These are phyloP conservation scores for Hydrotaea cyrtoneurina DNA, from an alignment of 2,888 invertebrate genomes.

Conservation along the genomic window DNA sequence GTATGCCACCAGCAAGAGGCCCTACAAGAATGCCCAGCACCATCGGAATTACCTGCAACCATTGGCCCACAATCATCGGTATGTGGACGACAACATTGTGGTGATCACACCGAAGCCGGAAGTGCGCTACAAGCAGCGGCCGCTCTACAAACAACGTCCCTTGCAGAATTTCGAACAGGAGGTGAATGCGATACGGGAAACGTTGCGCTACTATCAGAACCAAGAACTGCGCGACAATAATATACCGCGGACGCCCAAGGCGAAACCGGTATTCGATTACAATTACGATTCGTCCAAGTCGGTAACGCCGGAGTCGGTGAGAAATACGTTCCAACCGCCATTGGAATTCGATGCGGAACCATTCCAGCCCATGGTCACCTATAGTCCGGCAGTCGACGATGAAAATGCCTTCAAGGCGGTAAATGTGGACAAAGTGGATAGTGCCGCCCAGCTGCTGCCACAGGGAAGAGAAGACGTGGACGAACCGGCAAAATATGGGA, in stretches of 20 bases:
- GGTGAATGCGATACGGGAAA: conserved; percentile 84
- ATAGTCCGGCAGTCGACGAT: conserved; percentile 79
- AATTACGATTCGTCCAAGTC: conserved; percentile 84
- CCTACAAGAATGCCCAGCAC: conserved; percentile 70
- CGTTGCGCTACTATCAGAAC: conserved; percentile 84
- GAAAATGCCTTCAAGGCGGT: conserved; percentile 79
- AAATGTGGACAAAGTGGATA: conserved; percentile 82
- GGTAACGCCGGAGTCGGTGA: conserved; percentile 33
- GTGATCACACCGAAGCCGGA: conserved; percentile 83
- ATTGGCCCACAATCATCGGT: conserved; percentile 70
- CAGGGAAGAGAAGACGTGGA: conserved; percentile 54
- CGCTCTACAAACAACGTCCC: conserved; percentile 71
- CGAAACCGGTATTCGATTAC: conserved; percentile 86
- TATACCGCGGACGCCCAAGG: conserved; percentile 78
- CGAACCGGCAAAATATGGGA: conserved; percentile 75
- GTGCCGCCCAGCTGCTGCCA: conserved; percentile 68
- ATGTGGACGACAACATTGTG: conserved; percentile 74
- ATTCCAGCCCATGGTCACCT: conserved; percentile 85
- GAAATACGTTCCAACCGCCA: conserved; percentile 74
- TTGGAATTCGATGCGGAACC: conserved; percentile 83
- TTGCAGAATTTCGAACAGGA: conserved; percentile 84
- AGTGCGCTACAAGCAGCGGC: conserved; percentile 73
- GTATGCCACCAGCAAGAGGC: conserved; percentile 72
- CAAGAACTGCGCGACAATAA: conserved; percentile 82
- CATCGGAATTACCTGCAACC: conserved; percentile 68